Evolutionary conservation across 2,888 invertebrate genomes (phyloP), one percentile per base, ranked within the genome.

Genomic region (Therioaphis trifolii): DNA sequence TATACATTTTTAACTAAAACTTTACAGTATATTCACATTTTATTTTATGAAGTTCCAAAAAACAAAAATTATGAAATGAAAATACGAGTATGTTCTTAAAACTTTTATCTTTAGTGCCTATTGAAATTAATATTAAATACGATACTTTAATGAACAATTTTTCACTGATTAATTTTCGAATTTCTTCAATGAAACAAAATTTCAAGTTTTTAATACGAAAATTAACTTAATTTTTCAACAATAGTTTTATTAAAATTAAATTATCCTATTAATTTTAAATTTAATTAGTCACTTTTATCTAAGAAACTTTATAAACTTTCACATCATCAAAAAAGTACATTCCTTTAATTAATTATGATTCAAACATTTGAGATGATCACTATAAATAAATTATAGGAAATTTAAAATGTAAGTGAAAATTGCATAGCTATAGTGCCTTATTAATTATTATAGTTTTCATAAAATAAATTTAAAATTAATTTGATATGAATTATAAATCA

Each of bases 211-310:
- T 29, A 14, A 29, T 71, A 27, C 18, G 46, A 71, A 27, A 71
- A 49, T 49, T 4, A 71, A 49, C 27, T 18, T 27, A 49, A 46
- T 18, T 71, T 27, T 69, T 71, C n/a, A 71, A 27, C 18, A 27
- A 27, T 71, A 27, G 49, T 12, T 69, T 5, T 24, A 27, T 9
- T 24, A 69, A 27, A 49, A 49, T 46, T 46, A 46, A 46, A 71
- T 12, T 18, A 46, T 46, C 14, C 46, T 18, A 27, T 71, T 12
- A 18, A 18, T 3, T 27, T 71, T 71, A 27, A 71, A 71, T 71
- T 27, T 46, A 3, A 46, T 69, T 49, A 49, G 12, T 71, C 49
- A n/a, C 2, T 71, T 71, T 71, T 71, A 71, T 71, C 24, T 49
- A n/a, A 71, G 18, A 7, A 29, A 49, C n/a, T 71, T 71, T 49